Evolutionary conservation across 2,113 vertebrate species (phyloP).

Genomic region (Mus pahari): DNA sequence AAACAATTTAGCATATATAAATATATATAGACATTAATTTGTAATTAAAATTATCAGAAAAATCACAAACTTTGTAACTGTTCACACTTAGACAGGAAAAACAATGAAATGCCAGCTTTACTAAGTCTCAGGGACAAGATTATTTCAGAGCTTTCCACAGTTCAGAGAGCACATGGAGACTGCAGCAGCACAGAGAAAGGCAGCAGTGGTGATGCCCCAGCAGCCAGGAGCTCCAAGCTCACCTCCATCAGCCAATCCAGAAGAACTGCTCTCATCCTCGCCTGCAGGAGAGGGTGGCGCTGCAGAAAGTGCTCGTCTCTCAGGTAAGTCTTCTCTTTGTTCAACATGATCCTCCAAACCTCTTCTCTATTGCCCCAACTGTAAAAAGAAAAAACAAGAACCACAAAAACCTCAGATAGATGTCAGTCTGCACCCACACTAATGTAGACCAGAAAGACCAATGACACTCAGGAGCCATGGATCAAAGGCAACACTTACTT

Average conservation of each 20-base stretch:
- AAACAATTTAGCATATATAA: neutral
- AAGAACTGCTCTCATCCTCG: slow-evolving; percentile 96
- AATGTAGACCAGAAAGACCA: neutral
- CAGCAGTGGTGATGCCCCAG: neutral
- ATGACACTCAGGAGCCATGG: neutral
- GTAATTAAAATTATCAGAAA: neutral
- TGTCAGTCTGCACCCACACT: neutral
- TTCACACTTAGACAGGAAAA: neutral
- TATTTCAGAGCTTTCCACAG: neutral
- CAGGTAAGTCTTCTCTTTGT: slow-evolving; percentile 92
- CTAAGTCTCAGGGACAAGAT: neutral
- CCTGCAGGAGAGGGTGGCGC: slow-evolving; percentile 95
- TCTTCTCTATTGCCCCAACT: slow-evolving; percentile 98
- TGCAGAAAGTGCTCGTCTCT: slow-evolving; percentile 92
- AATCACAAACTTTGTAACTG: neutral
- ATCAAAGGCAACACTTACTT: slow-evolving; percentile 87
- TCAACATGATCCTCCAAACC: slow-evolving; percentile 96
- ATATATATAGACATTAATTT: neutral
- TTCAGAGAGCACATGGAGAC: neutral
- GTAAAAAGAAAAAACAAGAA: slow-evolving; percentile 4
- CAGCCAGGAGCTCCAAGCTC: slow-evolving; percentile 50
- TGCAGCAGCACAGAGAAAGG: neutral
- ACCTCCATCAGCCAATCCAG: slow-evolving; percentile 99
- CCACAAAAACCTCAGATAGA: neutral
- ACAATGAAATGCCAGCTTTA: neutral